These are phyloP conservation scores for Ormia ochracea DNA, from an alignment of 2,888 invertebrate genomes.

Conservation along the genomic window DNA sequence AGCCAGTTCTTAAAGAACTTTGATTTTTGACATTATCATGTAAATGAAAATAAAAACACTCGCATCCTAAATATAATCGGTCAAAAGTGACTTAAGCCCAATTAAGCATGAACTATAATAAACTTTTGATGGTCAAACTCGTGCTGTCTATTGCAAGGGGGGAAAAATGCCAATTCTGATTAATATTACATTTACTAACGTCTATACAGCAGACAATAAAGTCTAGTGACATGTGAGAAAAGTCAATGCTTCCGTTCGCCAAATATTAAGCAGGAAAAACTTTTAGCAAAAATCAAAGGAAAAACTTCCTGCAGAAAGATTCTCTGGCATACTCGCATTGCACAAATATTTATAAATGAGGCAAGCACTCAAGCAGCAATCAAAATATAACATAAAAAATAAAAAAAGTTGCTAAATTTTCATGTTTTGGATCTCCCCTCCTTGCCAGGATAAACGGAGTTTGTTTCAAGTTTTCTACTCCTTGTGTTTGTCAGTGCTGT, in stretches of 20 bases:
- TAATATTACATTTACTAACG: conserved; percentile 6
- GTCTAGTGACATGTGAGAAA: conserved; percentile 63
- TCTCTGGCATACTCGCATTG: conserved; percentile 33
- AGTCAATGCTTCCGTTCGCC: conserved; percentile 61
- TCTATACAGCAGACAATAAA: conserved; percentile 42
- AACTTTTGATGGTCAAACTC: conserved; percentile 56
- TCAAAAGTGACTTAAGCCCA: conserved; percentile 56
- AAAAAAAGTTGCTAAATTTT: not conserved
- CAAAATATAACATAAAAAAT: not conserved
- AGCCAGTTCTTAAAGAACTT: conserved; percentile 41
- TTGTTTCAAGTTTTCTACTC: conserved; percentile 22
- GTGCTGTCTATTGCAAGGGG: not conserved
- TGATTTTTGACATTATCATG: conserved; percentile 60
- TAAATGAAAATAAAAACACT: conserved; percentile 59
- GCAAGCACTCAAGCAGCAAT: conserved; percentile 3
- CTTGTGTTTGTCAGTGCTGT: conserved; percentile 6
- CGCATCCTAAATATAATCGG: conserved; percentile 57
- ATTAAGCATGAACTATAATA: conserved; percentile 60
- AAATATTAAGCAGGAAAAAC: conserved; percentile 2
- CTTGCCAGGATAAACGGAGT: not conserved
- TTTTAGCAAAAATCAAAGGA: conserved; percentile 11
- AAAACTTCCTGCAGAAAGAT: conserved; percentile 36
- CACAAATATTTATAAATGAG: conserved; percentile 41
- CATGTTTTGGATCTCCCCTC: conserved; percentile 23
- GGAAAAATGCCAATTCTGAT: conserved; percentile 7